These are phyloP conservation scores for Notoglanidium macrostoma DNA, from an alignment of 2,797 vertebrate species.

Conservation along the genomic window DNA sequence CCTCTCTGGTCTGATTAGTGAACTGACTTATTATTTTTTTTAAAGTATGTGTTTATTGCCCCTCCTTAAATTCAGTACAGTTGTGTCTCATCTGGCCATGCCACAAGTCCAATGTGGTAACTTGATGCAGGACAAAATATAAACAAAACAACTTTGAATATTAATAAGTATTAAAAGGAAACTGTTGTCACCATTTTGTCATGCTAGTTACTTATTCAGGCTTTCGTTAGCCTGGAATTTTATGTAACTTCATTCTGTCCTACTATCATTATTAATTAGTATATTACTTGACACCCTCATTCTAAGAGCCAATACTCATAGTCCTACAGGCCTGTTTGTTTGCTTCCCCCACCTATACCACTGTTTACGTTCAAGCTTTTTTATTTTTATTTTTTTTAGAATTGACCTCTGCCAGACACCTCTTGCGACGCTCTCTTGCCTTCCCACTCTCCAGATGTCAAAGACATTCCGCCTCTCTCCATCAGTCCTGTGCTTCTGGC, in stretches of 20 bases:
- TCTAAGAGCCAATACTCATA: not conserved
- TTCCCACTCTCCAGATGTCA: slow-evolving; percentile 40
- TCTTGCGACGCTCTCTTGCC: slow-evolving; percentile 27
- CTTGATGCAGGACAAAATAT: not conserved
- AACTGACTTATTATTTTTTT: not conserved
- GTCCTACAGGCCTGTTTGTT: not conserved
- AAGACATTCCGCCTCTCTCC: slow-evolving; percentile 37
- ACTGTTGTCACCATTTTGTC: not conserved
- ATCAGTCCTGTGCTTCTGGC: slow-evolving; percentile 43
- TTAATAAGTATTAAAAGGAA: not conserved
- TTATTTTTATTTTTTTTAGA: slow-evolving; percentile 8
- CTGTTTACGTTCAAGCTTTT: not conserved
- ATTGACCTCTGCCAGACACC: slow-evolving; percentile 34
- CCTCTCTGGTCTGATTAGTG: not conserved
- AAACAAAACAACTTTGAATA: not conserved
- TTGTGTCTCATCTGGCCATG: not conserved
- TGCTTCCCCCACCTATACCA: not conserved
- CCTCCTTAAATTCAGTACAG: not conserved
- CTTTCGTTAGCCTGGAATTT: not conserved
- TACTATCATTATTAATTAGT: not conserved
- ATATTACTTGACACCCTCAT: not conserved
- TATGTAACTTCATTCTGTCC: not conserved
- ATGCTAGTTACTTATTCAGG: not conserved
- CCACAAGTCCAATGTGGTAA: not conserved
- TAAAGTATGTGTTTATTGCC: not conserved